A percentile compares a stretch with the other conserved stretches of the same genome.
These are phyloP conservation scores for Lampris megalopsis DNA, from an alignment of 2,113 vertebrate species.

Conservation along the genomic window DNA sequence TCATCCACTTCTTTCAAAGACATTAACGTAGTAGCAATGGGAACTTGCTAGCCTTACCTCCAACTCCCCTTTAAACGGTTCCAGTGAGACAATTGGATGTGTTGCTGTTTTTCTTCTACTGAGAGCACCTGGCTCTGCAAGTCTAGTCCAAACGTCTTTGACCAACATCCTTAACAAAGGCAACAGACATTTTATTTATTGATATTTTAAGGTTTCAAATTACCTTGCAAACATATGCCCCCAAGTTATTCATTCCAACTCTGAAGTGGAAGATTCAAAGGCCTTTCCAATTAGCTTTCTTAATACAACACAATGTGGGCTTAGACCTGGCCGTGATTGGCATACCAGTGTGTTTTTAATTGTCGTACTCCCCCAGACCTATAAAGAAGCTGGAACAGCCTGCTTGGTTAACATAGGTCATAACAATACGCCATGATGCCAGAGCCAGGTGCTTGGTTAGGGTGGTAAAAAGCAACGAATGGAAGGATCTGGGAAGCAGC, in stretches of 20 bases:
- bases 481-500: neutral
- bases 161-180: neutral
- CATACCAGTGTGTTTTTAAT: constrained; percentile 13
- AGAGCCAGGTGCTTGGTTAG: neutral
- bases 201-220: constrained; percentile 48
- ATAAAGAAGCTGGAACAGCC: neutral
- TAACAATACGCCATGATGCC: neutral
- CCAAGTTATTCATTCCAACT: constrained; percentile 66
- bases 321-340: constrained; percentile 9
- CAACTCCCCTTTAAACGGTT: constrained; percentile 11
- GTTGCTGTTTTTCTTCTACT: neutral
- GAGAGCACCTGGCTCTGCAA: neutral
- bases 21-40: constrained; percentile 7
- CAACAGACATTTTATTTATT: constrained; percentile 38
- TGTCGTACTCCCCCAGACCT: neutral
- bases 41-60: constrained; percentile 48
- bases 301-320: constrained; percentile 38
- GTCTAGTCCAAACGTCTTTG: neutral
- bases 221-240: constrained; percentile 57
- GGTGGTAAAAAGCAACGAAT: neutral
- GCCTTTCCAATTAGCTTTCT: constrained; percentile 60
- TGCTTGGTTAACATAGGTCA: neutral
- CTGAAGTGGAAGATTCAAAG: constrained; percentile 67
- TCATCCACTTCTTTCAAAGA: neutral
- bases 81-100: neutral